Percentiles rank a stretch among this genome's conserved stretches.
phyloP scores from a whole-genome alignment of 2,888 invertebrate genomes.

The Shargacucullia verbasci region DNA sequence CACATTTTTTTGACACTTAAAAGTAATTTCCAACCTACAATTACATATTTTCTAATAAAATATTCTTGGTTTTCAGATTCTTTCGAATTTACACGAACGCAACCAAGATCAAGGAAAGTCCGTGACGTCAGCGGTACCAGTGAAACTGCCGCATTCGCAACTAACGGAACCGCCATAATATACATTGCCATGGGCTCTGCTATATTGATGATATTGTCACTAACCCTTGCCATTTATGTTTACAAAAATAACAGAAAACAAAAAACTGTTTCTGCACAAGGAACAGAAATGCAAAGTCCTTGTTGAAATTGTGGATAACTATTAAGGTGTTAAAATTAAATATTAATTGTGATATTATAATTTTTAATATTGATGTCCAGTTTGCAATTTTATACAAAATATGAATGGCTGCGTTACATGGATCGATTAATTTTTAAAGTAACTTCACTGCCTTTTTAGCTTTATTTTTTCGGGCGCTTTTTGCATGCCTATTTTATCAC shows the following conservation, averaged over 20 bases:
- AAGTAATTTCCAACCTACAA: too few relatives aligned
- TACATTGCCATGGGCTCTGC: conserved; percentile 72
- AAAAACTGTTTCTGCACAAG: conserved; percentile 31
- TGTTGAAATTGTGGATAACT: conserved; percentile 58
- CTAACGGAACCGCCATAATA: conserved; percentile 55
- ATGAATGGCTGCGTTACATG: conserved; percentile 61
- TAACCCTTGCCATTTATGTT: conserved; percentile 68
- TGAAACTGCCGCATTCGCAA: conserved; percentile 53
- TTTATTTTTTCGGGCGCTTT: conserved; percentile 69
- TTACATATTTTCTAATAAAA: background rate
- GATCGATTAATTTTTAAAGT: conserved; percentile 50
- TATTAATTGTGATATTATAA: conserved; percentile 71
- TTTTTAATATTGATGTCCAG: conserved; percentile 54
- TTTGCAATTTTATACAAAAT: conserved; percentile 55
- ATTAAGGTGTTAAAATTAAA: conserved; percentile 58
- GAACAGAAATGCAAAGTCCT: conserved; percentile 36
- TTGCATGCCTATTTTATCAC: conserved; percentile 78
- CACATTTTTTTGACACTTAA: too few relatives aligned
- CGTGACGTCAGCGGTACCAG: conserved; percentile 71
- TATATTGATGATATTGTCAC: conserved; percentile 66
- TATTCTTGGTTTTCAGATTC: conserved; percentile 71
- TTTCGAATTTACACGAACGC: conserved; percentile 77
- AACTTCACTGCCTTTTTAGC: conserved; percentile 78
- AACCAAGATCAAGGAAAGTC: conserved; percentile 74
- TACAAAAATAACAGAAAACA: conserved; percentile 64